Base-by-base conservation (phyloP, 1,140 invertebrate genomes). In the Heterodera carotae region DNA sequence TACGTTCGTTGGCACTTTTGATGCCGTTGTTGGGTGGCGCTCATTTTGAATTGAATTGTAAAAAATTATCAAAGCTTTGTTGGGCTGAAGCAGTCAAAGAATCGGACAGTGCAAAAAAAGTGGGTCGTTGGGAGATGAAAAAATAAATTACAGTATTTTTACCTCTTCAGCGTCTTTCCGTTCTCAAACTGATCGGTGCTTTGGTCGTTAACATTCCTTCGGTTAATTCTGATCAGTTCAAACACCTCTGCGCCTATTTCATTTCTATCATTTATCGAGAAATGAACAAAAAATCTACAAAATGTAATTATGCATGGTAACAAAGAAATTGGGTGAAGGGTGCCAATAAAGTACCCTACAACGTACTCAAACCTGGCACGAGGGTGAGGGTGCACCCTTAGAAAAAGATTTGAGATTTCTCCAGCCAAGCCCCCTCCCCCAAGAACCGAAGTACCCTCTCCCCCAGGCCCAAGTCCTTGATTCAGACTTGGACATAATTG, bases 191-290 rank as follows among this genome's bases (percentile, higher is more conserved):
- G 12, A 48, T 71, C 7, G 80, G 66, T 39, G 80, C 59, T 39
- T 81, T 79, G 27, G 48, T 66, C 12, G 36, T 82, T 25, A 56
- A 81, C 18, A 56, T 56, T 56, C 48, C 48, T 33, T 68, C 25
- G 1, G 33, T 43, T n/a, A 59, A 36, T 29, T 29, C 59, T 8
- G 62, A 53, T 5, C 56, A 64, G 25, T 59, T 60, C 29, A 33
- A n/a, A 1, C 18, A 48, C 33, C 39, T 81, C 18, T 33, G 60
- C n/a, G 29, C 48, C 15, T 29, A 62, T 34, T 70, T 81, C 48
- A 56, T 81, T 33, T 77, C 80, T 8, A 39, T 77, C 18, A 15
- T 81, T n/a, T 77, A 81, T 66, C 79, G 80, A 27, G 80, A 81
- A 77, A 81, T 81, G 75, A 68, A 36, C 29, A 25, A 69, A 25